These are phyloP conservation scores for Ariolimax columbianus DNA, from an alignment of 2,888 invertebrate genomes.

Conservation along the genomic window DNA sequence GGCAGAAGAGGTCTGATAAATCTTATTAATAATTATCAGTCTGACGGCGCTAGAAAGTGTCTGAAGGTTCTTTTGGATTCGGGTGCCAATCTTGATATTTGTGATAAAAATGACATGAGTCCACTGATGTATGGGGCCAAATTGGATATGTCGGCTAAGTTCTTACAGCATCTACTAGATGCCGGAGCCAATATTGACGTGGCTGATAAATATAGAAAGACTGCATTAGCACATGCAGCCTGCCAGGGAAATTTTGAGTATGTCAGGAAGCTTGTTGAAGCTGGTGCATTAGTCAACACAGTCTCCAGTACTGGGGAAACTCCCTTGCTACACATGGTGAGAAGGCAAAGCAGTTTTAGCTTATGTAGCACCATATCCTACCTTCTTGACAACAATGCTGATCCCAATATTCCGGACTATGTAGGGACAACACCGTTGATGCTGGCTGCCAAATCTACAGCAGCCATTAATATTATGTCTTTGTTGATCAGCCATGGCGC, in stretches of 20 bases:
- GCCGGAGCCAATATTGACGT: slow-evolving; percentile 13
- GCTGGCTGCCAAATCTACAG: background rate
- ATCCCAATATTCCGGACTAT: background rate
- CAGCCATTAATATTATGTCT: background rate
- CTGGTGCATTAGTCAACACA: slow-evolving; percentile 15
- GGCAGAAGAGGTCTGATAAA: background rate
- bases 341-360: background rate
- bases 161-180: background rate
- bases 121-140: slow-evolving; percentile 8
- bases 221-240: background rate
- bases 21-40: background rate
- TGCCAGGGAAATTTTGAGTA: background rate
- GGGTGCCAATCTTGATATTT: background rate
- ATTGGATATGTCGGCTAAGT: background rate
- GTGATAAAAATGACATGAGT: background rate
- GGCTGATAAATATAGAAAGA: background rate
- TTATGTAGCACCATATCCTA: background rate
- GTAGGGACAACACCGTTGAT: slow-evolving; percentile 13
- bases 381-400: slow-evolving; percentile 10
- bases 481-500: slow-evolving; percentile 19
- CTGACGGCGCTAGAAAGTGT: background rate
- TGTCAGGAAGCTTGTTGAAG: background rate
- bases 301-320: background rate
- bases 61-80: background rate
- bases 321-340: background rate